phyloP scores from a whole-genome alignment of 2,113 vertebrate genomes.

The Bubo scandiacus region DNA sequence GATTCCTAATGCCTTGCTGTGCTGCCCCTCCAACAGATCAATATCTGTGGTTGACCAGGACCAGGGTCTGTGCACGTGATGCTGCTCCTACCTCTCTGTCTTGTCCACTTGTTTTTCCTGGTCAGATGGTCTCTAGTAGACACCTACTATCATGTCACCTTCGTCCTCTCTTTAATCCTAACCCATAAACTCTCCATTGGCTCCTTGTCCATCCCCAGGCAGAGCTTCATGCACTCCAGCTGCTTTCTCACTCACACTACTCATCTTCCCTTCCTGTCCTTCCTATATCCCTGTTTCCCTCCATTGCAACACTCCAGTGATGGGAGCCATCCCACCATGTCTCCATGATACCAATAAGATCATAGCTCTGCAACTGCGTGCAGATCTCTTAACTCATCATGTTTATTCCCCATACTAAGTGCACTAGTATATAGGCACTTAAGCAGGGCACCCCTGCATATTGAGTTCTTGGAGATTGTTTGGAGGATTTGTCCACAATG shows the following conservation, averaged over 20 bases:
- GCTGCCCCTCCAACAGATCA: not conserved
- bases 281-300: not conserved
- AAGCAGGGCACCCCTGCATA: not conserved
- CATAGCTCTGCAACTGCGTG: not conserved
- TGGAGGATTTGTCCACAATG: not conserved
- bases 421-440: not conserved
- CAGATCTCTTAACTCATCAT: not conserved
- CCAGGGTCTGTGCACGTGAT: fast-evolving
- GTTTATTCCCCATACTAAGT: not conserved
- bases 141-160: not conserved
- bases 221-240: not conserved
- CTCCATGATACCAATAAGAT: not conserved
- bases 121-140: not conserved
- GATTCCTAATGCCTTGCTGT: not conserved
- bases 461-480: not conserved
- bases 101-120: not conserved
- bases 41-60: not conserved
- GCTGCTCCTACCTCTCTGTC: not conserved
- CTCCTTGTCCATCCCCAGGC: not conserved
- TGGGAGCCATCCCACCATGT: not conserved
- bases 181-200: not conserved
- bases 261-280: not conserved
- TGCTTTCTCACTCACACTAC: too few relatives aligned
- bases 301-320: too few relatives aligned
- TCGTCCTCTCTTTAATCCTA: not conserved